These are phyloP conservation scores for Meandrina meandrites DNA, from an alignment of 92 coral and sea anemone genomes.

Conservation along the genomic window DNA sequence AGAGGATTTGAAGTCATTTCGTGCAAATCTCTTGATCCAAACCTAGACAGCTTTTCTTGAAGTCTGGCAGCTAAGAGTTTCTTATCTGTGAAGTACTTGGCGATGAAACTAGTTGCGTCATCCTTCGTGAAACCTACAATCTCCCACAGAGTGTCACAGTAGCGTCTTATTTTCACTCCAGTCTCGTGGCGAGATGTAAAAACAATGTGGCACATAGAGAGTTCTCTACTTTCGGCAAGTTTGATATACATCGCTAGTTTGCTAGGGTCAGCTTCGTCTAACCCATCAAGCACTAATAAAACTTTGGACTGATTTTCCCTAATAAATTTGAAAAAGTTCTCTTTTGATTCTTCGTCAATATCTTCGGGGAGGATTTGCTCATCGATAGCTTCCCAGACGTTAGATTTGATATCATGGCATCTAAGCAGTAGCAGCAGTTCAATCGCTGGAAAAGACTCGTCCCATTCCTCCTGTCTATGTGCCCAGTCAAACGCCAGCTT, in stretches of 20 bases:
- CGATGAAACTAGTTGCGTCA: constrained; percentile 23
- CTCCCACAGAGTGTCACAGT: constrained; percentile 40
- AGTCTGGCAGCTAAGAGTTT: not conserved
- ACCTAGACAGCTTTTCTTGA: not conserved
- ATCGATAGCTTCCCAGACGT: constrained; percentile 17
- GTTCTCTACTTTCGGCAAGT: not conserved
- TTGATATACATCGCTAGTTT: not conserved
- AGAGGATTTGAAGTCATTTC: constrained; percentile 40
- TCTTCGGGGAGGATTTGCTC: constrained; percentile 40
- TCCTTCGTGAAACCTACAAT: constrained; percentile 30
- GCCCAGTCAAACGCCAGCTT: constrained; percentile 18
- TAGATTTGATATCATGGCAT: constrained; percentile 38
- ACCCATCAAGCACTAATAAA: constrained; percentile 47
- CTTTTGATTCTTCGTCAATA: constrained; percentile 22
- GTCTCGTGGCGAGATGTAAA: constrained; percentile 43
- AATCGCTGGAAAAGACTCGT: constrained; percentile 26
- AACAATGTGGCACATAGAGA: constrained; percentile 28
- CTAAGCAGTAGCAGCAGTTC: constrained; percentile 20
- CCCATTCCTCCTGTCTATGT: not conserved
- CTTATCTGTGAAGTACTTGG: constrained; percentile 23
- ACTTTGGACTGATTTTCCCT: constrained; percentile 28
- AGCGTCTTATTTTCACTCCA: constrained; percentile 29
- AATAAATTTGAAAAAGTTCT: constrained; percentile 18
- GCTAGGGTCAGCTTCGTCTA: constrained; percentile 34
- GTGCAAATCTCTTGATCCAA: not conserved